Evolutionary conservation across 2,888 invertebrate genomes (phyloP), one percentile per base, ranked within the genome.

Genomic region (Lycophotia porphyrea): DNA sequence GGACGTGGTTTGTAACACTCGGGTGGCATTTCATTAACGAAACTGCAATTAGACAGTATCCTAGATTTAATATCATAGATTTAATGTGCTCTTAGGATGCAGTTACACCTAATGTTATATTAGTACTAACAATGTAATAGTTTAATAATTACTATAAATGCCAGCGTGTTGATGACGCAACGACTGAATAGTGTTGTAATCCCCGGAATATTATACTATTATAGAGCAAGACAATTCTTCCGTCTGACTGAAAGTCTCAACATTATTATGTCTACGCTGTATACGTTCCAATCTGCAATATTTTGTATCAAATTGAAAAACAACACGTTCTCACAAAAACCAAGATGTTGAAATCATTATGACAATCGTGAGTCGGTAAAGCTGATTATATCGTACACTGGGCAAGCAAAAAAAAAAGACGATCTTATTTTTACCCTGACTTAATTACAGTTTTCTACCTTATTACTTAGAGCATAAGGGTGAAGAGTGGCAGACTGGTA

Each of bases 181-280:
- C 65, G 89, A 89, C 89, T 89, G 89, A 89, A 82, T 88, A 89
- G 88, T 82, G 78, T 82, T 84, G 71, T 88, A 86, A 86, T 82
- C 71, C 80, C 71, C 64, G 78, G 71, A 84, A 71, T 78, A 80
- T 66, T 78, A 47, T 78, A 80, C 73, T 78, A 80, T 66, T 78
- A 47, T 78, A 80, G 52, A 84, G 72, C 79, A 76, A 75, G 74
- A 84, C 80, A 71, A 76, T 74, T 73, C 74, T 78, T 85, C 74
- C 85, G 76, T 86, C 80, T 78, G 78, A 85, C 81, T 87, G 65
- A 69, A 85, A 85, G 85, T 84, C 87, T 74, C 74, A 77, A 75
- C 75, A 71, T 78, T 67, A 84, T 76, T 74, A 78, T 74, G 74
- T 70, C 64, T 76, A 72, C 44, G 71, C 63, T 69, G 61, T 52